Percentiles rank a stretch among this genome's conserved stretches.
These are phyloP conservation scores for Lethenteron camtschaticum DNA, from an alignment of 2,113 vertebrate genomes.

Conservation along the genomic window DNA sequence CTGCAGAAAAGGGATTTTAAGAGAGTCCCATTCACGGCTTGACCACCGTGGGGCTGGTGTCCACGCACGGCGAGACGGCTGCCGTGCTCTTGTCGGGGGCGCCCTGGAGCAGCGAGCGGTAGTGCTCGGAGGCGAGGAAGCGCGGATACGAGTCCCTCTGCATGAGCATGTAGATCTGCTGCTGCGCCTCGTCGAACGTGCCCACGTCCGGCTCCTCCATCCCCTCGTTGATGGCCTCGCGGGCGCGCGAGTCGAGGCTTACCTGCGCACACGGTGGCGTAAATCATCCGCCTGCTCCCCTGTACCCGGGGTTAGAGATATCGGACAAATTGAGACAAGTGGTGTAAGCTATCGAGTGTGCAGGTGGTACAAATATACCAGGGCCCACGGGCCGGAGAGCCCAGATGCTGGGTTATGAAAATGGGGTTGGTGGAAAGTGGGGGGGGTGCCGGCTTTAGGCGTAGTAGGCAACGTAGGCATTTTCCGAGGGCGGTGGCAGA, in stretches of 20 bases:
- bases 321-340: background rate
- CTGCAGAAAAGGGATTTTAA: too few relatives aligned
- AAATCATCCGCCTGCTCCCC: too few relatives aligned
- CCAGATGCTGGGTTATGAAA: background rate
- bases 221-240: conserved; percentile 74
- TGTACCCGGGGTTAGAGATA: background rate
- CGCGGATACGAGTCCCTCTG: conserved; percentile 96
- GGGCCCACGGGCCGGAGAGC: too few relatives aligned
- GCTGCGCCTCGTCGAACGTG: conserved; percentile 76
- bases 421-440: background rate
- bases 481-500: too few relatives aligned
- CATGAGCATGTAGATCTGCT: conserved; percentile 97
- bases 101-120: conserved; percentile 44
- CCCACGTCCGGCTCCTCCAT: conserved; percentile 62
- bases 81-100: conserved; percentile 11
- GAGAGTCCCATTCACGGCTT: too few relatives aligned
- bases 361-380: too few relatives aligned
- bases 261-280: conserved; percentile 26
- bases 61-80: too few relatives aligned
- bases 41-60: too few relatives aligned
- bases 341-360: background rate
- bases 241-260: conserved; percentile 76
- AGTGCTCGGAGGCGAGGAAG: conserved; percentile 72
- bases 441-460: too few relatives aligned
- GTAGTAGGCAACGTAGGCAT: too few relatives aligned